Base-by-base conservation (phyloP, 2,113 vertebrate species). In the Burhinus oedicnemus region DNA sequence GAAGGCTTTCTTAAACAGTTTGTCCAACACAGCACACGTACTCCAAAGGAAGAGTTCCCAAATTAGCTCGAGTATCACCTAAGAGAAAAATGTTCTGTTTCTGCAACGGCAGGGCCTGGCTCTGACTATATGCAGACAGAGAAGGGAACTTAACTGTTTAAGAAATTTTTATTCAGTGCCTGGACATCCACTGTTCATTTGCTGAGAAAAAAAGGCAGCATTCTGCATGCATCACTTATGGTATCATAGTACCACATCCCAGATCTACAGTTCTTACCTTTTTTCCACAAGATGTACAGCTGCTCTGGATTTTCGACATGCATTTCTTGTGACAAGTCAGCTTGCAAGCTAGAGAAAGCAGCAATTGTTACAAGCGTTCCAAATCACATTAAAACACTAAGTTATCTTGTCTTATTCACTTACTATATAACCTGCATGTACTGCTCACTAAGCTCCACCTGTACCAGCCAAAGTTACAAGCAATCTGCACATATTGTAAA, bases 241-340 rank as follows among this genome's bases (percentile, higher is more conserved):
- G 22, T 15, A 57, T 38, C 65, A 44, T 22, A 68, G 75, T 13
- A 40, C 17, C 1, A 1, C 83, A 88, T 5, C 49, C 76, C 51
- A 38, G 9, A 45, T 15, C 45, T 61, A 30, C 3, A 0, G 34
- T 11, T 72, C 97, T 89, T 88, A 99, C 99, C 99, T 99, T 99
- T 97, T 98, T 99, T 57, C 97, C 97, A 54, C 97, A 98, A n/a
- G 99, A 98, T 27, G 97, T 98, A 94, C 99, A 99, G 96, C 97
- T 98, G 7, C 93, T 99, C 96, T 98, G 97, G 76, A 99, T 99
- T 98, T 99, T 99, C 93, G 94, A 95, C 91, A 99, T 96, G 77
- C 99, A 99, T 87, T 99, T 99, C 98, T 99, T 99, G 97, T 99
- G 99, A 97, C 99, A 99, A 64, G 99, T 99, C 99, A 99, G 98